Evolutionary conservation across 2,797 vertebrate genomes (phyloP).

Genomic region (Brotula barbata): DNA sequence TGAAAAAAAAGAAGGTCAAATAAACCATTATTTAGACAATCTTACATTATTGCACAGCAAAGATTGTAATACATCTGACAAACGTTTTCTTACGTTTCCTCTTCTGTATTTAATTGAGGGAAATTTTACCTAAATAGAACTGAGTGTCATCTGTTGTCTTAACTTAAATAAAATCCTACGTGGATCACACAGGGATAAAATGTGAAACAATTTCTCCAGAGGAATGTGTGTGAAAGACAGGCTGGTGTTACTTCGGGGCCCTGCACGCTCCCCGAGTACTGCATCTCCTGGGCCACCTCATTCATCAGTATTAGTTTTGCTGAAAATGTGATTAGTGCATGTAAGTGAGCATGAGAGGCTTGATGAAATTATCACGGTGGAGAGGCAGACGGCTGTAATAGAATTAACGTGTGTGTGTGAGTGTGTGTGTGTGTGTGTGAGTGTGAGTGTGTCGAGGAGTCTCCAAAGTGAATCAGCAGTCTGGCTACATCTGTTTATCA

Average conservation of each 20-base stretch:
- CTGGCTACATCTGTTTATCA: slow-evolving; percentile 64
- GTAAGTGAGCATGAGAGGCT: slow-evolving; percentile 53
- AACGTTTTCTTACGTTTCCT: too few relatives aligned
- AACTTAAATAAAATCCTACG: too few relatives aligned
- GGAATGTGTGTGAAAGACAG: slow-evolving; percentile 27
- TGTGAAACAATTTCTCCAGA: background rate
- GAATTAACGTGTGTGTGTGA: slow-evolving; percentile 58
- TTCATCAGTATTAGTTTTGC: slow-evolving; percentile 53
- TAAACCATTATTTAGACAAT: too few relatives aligned
- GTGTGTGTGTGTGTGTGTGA: slow-evolving; percentile 51
- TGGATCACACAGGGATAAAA: too few relatives aligned
- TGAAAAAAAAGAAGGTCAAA: too few relatives aligned
- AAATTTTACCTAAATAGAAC: too few relatives aligned
- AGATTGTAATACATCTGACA: too few relatives aligned
- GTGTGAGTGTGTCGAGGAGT: slow-evolving; percentile 47
- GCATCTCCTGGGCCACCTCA: slow-evolving; percentile 44
- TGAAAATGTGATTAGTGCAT: slow-evolving; percentile 66
- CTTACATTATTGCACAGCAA: too few relatives aligned
- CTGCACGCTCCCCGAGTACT: slow-evolving; percentile 9
- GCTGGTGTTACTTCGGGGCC: slow-evolving; percentile 18
- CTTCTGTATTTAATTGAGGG: too few relatives aligned
- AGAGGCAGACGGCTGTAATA: slow-evolving; percentile 56
- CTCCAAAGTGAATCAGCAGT: slow-evolving; percentile 51
- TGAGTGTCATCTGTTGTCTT: too few relatives aligned
- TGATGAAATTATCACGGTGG: slow-evolving; percentile 67